A percentile compares a stretch with the other conserved stretches of the same genome.
These are phyloP conservation scores for Cynoglossus semilaevis DNA, from an alignment of 2,113 vertebrate genomes.

Conservation along the genomic window DNA sequence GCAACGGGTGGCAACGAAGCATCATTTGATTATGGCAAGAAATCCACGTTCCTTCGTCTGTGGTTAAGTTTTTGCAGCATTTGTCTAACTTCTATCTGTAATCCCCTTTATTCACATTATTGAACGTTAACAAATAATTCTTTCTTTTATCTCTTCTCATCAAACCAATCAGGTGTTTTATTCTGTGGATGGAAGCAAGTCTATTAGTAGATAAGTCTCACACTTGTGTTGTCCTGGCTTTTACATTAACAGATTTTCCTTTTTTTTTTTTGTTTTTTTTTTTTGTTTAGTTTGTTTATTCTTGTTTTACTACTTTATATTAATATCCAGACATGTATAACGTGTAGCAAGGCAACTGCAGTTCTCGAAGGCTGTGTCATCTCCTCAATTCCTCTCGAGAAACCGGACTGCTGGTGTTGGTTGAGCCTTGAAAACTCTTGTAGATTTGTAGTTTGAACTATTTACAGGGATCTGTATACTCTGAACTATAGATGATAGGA, in stretches of 20 bases:
- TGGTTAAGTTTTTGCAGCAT: conserved; percentile 90
- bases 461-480: conserved; percentile 58
- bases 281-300: background rate
- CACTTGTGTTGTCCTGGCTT: conserved; percentile 58
- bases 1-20: conserved; percentile 91
- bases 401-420: conserved; percentile 48
- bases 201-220: conserved; percentile 55
- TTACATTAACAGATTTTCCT: conserved; percentile 31
- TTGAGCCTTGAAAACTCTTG: conserved; percentile 54
- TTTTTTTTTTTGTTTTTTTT: background rate
- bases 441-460: conserved; percentile 60
- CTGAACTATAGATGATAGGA: conserved; percentile 58
- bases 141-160: conserved; percentile 73
- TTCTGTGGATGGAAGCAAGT: conserved; percentile 95
- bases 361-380: conserved; percentile 67
- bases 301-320: conserved; percentile 31
- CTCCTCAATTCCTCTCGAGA: conserved; percentile 59
- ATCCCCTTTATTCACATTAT: conserved; percentile 60
- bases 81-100: conserved; percentile 71
- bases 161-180: conserved; percentile 84
- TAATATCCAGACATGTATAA: conserved; percentile 52
- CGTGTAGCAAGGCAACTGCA: conserved; percentile 68
- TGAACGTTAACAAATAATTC: conserved; percentile 66
- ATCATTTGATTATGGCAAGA: conserved; percentile 78
- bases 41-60: conserved; percentile 77